Evolutionary conservation across 2,113 vertebrate genomes (phyloP).

Genomic region (Pseudolaguvia tuberculata): DNA sequence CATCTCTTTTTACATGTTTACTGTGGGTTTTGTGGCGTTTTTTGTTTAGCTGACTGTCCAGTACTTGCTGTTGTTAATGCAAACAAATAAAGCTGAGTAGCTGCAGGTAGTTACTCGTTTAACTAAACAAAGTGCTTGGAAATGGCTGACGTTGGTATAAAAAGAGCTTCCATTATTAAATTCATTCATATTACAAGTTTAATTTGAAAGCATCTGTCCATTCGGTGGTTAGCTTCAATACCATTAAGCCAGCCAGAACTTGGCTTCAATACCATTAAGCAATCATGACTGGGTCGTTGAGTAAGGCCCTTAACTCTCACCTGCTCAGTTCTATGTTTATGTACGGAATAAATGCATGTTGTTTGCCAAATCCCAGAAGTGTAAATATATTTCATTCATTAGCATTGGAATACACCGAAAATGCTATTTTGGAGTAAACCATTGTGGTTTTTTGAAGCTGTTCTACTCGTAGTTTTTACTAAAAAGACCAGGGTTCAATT

Average conservation of each 20-base stretch:
- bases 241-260: no score
- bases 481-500: no score
- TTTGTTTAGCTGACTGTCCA: conserved; percentile 44
- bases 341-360: no score
- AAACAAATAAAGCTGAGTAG: conserved; percentile 17
- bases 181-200: background rate
- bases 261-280: no score
- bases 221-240: no score
- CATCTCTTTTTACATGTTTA: conserved; percentile 33
- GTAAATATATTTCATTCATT: no score
- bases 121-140: conserved; percentile 12
- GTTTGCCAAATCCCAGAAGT: no score
- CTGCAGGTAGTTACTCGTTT: conserved; percentile 19
- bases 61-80: conserved; percentile 26
- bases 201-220: background rate
- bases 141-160: background rate
- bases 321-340: no score
- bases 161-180: background rate
- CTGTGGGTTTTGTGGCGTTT: conserved; percentile 37
- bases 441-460: background rate
- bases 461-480: no score
- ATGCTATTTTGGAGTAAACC: background rate
- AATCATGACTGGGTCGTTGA: no score
- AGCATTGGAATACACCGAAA: background rate
- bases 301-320: no score